Base-by-base conservation (phyloP, 2,888 invertebrate genomes). In the Leptopilina myrica region DNA sequence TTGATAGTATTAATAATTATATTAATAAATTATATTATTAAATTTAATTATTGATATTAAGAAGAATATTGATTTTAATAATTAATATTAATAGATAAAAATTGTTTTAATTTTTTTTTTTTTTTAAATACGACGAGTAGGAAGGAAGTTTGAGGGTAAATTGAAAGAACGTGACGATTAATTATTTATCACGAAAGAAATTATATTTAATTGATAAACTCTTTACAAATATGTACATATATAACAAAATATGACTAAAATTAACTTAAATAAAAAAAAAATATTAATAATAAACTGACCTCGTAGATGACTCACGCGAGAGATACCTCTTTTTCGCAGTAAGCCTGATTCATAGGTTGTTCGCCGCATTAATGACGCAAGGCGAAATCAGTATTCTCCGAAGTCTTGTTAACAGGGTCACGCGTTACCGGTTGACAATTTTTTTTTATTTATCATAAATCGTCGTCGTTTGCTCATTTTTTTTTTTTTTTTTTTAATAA, bases 171-270 rank as follows among this genome's bases (percentile, higher is more conserved):
- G 33, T 33, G 33, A 33, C 33, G 5, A 14, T n/a, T 8, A 7
- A 33, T n/a, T n/a, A 53, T 33, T 33, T 56, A 73, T 73, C 56
- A 73, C n/a, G 73, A 73, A 82, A 84, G 82, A 79, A 86, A 86
- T 88, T 82, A 87, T 88, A 87, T 90, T 89, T 89, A 89, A 89
- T 90, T 81, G 85, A 88, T 90, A 88, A 89, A 89, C 85, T 89
- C 88, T 91, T 89, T 89, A 91, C 90, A 91, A 88, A 88, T 91
- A 91, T 90, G 83, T 90, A 91, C 89, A 89, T 88, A 73, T 73
- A 85, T 83, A 90, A 90, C 88, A 87, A 86, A 89, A 88, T 79
- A 81, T 78, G 81, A 80, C 56, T 73, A 73, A 73, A 80, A 78
- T 46, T 77, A 79, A 78, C 62, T 78, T 79, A 79, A 81, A 79